These are phyloP conservation scores for Heterocephalus glaber DNA, from an alignment of 2,113 vertebrate species.

Conservation along the genomic window DNA sequence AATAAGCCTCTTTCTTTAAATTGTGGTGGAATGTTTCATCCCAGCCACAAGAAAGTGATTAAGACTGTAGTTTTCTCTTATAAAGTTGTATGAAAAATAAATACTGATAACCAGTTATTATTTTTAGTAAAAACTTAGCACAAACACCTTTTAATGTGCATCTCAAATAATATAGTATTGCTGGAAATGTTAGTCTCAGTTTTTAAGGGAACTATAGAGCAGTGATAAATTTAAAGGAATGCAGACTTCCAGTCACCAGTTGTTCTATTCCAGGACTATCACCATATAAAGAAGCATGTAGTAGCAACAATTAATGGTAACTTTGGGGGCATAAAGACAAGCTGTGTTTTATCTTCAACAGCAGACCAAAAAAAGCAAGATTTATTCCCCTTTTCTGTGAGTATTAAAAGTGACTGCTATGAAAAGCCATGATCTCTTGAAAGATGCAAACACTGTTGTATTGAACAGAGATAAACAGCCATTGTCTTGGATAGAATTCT, in stretches of 20 bases:
- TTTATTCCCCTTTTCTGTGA: conserved; percentile 62
- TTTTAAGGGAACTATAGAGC: neutral
- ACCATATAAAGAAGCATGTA: neutral
- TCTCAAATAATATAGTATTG: neutral
- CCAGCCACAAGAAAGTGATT: neutral
- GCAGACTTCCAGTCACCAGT: neutral
- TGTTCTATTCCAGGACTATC: neutral
- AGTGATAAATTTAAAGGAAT: conserved; percentile 26
- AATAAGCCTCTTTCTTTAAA: neutral
- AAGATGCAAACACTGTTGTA: conserved; percentile 41
- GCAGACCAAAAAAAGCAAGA: conserved; percentile 2
- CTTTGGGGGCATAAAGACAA: neutral
- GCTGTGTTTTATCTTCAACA: conserved; percentile 51
- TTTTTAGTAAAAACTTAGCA: neutral
- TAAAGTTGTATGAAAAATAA: conserved; percentile 32
- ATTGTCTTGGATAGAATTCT: conserved; percentile 41
- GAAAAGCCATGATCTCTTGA: conserved; percentile 43
- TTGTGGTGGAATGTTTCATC: neutral
- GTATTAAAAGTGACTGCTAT: conserved; percentile 36
- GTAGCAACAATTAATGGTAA: conserved; percentile 30
- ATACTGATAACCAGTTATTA: neutral
- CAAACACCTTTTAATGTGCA: neutral
- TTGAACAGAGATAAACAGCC: conserved; percentile 50
- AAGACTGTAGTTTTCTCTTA: neutral
- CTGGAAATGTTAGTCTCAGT: neutral